Base-by-base conservation (phyloP, 2,113 vertebrate species). In the Rana temporaria region DNA sequence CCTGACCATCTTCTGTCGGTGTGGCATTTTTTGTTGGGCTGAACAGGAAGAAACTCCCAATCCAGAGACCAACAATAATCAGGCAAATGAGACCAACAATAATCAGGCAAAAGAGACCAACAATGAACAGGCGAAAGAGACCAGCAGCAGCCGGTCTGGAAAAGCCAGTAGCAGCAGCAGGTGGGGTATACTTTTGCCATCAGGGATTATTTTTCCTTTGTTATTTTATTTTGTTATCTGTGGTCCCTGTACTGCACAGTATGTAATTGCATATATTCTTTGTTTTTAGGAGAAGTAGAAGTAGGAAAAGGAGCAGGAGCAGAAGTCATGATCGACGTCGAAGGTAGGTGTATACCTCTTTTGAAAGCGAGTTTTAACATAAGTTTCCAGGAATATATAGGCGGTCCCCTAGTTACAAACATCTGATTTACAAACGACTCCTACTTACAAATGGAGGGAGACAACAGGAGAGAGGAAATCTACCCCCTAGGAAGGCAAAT, bases 281-380 rank as follows among this genome's bases (percentile, higher is more conserved):
- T 20, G n/a, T 12, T 48, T 48, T 48, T 48, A 48, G 42, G 8
- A 11, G 42, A 48, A 48, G 42, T 34, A 59, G 80, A 85, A 90
- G 87, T 79, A 88, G 85, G 80, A 90, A 88, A 74, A 87, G 82
- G 81, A 90, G 88, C 75, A 85, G 84, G 5, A 89, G 86, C 79
- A 86, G 79, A 81, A 91, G 86, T 84, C 86, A 78, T 34, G 90
- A 90, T 67, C 87, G 85, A 79, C 90, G 84, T 67, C 48, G 62
- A 86, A 90, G 90, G 90, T 90, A 69, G 64, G 74, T 82, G 2
- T 70, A 48, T 52, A 24, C 20, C 20, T 72, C 52, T 20, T 14
- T 15, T 15, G 6, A 8, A 22, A n/a, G 8, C 19, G 59, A n/a
- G 17, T 3, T 62, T 62, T 62, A 12, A 15, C 59, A 62, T 62